Conservation (phyloP, 2,797 vertebrate genomes). For the Bucorvus abyssinicus region DNA sequence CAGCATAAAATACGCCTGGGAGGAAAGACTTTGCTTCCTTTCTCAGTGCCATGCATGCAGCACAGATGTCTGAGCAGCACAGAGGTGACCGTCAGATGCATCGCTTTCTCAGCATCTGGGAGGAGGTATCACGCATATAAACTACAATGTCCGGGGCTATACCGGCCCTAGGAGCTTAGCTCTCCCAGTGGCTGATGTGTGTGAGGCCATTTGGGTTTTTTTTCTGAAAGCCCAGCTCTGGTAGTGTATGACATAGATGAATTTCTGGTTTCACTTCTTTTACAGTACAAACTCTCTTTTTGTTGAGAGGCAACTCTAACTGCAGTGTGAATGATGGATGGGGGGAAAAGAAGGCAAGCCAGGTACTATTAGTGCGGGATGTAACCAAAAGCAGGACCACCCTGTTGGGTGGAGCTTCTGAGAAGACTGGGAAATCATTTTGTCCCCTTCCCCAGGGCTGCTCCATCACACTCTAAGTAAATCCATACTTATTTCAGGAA, state of each 20-base stretch:
- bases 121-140: background rate
- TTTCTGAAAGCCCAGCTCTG: background rate
- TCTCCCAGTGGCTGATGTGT: fast-evolving
- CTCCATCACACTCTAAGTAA: background rate
- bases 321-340: fast-evolving
- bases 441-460: background rate
- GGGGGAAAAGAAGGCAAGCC: background rate
- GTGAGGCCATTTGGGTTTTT: background rate
- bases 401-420: background rate
- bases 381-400: background rate
- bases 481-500: background rate
- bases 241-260: fast-evolving
- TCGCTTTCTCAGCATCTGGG: fast-evolving
- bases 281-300: background rate
- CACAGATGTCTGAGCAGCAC: background rate
- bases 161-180: too few species aligned
- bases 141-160: background rate
- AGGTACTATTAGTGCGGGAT: background rate
- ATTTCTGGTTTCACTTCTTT: background rate
- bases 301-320: background rate
- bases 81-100: background rate
- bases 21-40: background rate
- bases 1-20: background rate
- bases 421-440: background rate
- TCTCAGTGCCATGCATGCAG: background rate